Conservation (phyloP, 2,797 vertebrate species). For the Otus scops region DNA sequence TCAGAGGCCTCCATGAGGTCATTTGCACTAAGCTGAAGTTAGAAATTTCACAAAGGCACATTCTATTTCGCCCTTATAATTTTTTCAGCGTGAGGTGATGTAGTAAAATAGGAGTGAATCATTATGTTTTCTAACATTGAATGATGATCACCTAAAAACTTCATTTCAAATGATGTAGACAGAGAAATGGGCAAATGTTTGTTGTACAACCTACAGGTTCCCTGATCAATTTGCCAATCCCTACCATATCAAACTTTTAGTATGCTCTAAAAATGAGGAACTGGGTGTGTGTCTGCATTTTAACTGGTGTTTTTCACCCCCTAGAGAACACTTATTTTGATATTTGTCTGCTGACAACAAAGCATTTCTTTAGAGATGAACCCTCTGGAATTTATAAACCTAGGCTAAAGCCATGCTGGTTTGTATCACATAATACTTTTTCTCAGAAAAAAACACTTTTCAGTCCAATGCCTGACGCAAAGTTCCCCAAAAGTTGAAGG, state of each 20-base stretch:
- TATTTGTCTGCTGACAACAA: neutral
- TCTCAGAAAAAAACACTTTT: neutral
- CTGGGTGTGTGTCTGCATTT: conserved; percentile 31
- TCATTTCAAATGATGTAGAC: neutral
- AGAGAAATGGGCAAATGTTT: neutral
- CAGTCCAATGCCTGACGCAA: neutral
- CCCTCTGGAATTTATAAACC: neutral
- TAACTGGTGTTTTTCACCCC: neutral
- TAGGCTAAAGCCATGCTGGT: neutral
- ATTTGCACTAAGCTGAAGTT: neutral
- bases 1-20: neutral
- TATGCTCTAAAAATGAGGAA: conserved; percentile 7
- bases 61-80: rapidly evolving
- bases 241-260: neutral
- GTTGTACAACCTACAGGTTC: neutral
- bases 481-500: neutral
- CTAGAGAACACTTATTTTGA: neutral
- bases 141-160: neutral
- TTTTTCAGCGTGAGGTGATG: neutral
- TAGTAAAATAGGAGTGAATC: neutral
- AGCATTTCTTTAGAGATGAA: conserved; percentile 4
- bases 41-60: neutral
- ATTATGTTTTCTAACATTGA: rapidly evolving
- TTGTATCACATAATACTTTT: neutral
- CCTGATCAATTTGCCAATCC: neutral